Conservation (phyloP, 2,113 vertebrate species). For the Dendrocopos noguchii region DNA sequence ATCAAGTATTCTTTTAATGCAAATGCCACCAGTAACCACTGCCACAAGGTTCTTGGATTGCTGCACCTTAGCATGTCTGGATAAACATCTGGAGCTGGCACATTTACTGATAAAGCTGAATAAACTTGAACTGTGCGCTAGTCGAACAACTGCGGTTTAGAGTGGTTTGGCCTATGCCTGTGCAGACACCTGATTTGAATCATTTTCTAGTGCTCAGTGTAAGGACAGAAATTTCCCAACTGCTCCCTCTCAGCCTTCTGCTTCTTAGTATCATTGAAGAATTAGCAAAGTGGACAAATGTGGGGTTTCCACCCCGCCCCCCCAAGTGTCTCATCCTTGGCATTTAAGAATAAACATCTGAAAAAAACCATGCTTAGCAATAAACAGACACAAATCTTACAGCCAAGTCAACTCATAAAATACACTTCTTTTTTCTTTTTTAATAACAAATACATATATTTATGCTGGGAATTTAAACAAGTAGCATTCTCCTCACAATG, state of each 20-base stretch:
- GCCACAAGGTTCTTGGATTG: neutral
- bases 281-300: neutral
- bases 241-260: neutral
- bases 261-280: neutral
- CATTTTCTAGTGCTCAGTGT: rapidly evolving
- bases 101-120: neutral
- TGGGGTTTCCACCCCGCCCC: neutral
- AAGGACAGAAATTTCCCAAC: neutral
- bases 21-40: neutral
- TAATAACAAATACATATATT: neutral
- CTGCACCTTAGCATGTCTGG: neutral
- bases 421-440: neutral
- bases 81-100: neutral
- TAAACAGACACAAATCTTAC: neutral
- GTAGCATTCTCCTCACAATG: neutral
- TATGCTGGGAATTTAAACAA: rapidly evolving
- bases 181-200: neutral
- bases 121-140: neutral
- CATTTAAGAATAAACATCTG: neutral
- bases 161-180: neutral
- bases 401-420: neutral
- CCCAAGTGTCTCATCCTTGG: neutral
- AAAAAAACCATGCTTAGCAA: neutral
- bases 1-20: neutral
- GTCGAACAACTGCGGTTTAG: neutral